Evolutionary conservation across 1,140 invertebrate genomes (phyloP).

Genomic region (Pentalonia nigronervosa): DNA sequence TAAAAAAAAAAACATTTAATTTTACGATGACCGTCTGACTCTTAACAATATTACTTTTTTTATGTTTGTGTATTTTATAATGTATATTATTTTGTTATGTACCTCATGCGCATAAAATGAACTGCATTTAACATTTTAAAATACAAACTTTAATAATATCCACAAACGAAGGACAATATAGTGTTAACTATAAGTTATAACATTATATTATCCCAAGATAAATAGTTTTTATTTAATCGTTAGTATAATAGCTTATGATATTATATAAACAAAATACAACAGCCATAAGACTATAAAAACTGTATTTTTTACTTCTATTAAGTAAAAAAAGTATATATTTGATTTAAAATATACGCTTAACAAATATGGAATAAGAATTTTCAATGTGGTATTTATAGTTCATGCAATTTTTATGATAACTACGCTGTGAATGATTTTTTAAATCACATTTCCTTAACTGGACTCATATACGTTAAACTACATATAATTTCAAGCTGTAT

Average conservation of each 20-base stretch:
- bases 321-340: not conserved
- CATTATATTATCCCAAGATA: not conserved
- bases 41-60: slow-evolving; percentile 13
- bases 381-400: not conserved
- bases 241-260: not conserved
- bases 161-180: not conserved
- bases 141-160: slow-evolving; percentile 10
- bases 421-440: not conserved
- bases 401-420: not conserved
- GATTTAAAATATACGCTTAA: not conserved
- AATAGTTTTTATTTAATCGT: not conserved
- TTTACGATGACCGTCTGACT: slow-evolving; percentile 17
- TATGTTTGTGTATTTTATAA: not conserved
- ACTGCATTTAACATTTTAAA: not conserved
- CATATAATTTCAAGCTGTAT: not conserved
- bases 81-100: slow-evolving; percentile 7
- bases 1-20: slow-evolving; percentile 15
- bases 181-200: not conserved
- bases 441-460: not conserved
- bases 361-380: not conserved
- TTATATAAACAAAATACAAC: not conserved
- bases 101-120: not conserved
- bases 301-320: not conserved
- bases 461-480: not conserved
- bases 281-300: not conserved